phyloP scores from a whole-genome alignment of 2,888 invertebrate genomes.

The Diarsia mendica region DNA sequence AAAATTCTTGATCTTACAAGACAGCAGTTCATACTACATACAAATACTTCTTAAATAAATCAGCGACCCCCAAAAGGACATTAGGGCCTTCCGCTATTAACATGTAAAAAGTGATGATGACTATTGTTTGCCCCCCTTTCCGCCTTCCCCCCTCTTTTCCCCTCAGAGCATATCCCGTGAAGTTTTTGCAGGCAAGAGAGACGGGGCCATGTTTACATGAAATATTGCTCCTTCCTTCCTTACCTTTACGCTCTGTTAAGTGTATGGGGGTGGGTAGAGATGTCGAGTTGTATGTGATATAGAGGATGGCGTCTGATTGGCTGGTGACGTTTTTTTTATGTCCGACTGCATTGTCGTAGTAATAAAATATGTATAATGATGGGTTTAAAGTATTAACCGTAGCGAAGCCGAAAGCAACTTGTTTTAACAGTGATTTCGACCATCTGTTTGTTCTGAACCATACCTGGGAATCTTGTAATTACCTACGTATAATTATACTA shows the following conservation, averaged over 20 bases:
- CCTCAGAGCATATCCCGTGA: slow-evolving; percentile 35
- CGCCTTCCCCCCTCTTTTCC: neutral
- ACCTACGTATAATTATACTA: no score
- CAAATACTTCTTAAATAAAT: slow-evolving; percentile 47
- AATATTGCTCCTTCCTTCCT: slow-evolving; percentile 62
- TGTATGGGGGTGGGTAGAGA: slow-evolving; percentile 23
- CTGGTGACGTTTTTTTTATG: neutral
- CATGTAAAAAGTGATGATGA: slow-evolving; percentile 49
- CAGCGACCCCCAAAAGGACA: slow-evolving; percentile 39
- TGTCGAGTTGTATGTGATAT: slow-evolving; percentile 12
- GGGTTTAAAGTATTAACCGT: no score
- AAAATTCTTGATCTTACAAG: neutral
- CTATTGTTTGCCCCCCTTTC: slow-evolving; percentile 25
- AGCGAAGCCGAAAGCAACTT: no score
- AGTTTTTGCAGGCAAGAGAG: slow-evolving; percentile 53
- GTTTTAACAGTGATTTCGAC: no score
- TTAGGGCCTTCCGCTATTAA: slow-evolving; percentile 50
- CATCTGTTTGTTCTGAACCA: no score
- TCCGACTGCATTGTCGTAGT: neutral
- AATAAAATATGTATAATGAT: neutral
- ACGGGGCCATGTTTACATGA: slow-evolving; percentile 45
- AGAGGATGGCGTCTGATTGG: neutral
- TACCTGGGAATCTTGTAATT: no score
- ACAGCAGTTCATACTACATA: neutral
- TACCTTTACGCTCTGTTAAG: slow-evolving; percentile 61